Conservation (phyloP, 2,888 invertebrate genomes). For the Balanococcus diminutus region DNA sequence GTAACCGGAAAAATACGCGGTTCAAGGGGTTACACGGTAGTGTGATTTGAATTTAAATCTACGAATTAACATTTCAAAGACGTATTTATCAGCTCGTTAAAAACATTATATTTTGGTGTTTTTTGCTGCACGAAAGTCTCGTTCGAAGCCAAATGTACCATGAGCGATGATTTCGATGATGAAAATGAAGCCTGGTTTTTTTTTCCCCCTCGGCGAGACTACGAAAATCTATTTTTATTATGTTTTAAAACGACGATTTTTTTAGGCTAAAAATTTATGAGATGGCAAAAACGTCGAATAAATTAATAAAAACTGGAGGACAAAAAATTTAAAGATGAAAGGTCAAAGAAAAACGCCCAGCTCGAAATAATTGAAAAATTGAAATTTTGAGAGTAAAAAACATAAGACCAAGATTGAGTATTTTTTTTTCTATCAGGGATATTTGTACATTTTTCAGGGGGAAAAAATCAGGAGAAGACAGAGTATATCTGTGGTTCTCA, state of each 20-base stretch:
- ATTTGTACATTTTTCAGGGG: too few species aligned
- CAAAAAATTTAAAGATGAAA: background rate
- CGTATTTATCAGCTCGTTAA: slow-evolving; percentile 11
- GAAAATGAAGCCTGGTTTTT: background rate
- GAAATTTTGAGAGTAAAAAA: too few species aligned
- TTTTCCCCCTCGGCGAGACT: background rate
- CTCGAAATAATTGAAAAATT: too few species aligned
- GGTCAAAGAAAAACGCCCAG: background rate
- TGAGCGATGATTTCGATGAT: background rate
- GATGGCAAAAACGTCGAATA: background rate
- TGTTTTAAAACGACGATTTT: background rate
- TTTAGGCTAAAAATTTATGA: background rate
- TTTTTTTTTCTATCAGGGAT: too few species aligned
- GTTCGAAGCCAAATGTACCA: background rate
- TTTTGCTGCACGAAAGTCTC: background rate
- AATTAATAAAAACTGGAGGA: background rate
- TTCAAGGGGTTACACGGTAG: background rate
- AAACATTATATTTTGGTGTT: slow-evolving; percentile 5
- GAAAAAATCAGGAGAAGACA: too few species aligned
- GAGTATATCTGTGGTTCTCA: too few species aligned
- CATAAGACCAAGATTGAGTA: too few species aligned
- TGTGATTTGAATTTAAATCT: slow-evolving; percentile 5
- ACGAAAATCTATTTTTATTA: background rate
- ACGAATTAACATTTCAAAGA: background rate
- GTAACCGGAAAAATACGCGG: slow-evolving; percentile 5